Evolutionary conservation across 2,113 vertebrate species (phyloP), one percentile per base, ranked within the genome.

Genomic region (Oxyruncus cristatus): DNA sequence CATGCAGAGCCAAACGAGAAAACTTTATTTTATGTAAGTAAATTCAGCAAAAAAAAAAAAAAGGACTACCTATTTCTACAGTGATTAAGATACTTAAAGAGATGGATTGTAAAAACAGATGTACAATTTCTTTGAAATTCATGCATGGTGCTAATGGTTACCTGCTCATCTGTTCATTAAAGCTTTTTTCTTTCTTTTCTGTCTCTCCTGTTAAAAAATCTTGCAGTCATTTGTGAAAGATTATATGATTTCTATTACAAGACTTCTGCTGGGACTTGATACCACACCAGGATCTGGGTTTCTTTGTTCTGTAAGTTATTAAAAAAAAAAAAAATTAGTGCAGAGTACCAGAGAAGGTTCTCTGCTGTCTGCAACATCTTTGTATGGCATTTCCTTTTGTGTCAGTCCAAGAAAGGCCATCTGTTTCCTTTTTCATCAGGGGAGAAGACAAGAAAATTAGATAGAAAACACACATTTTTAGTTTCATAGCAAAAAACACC

Each of bases 241-340:
- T 92, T 98, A 98, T 85, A 98, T 98, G 98, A 98, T 98, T 95
- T 98, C 98, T 81, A 98, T 98, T 89, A 98, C 98, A 96, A 98
- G 98, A 97, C 98, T 98, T 95, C 98, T 98, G 14, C 91, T 98
- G 93, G 98, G 98, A 94, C 91, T 98, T 95, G 98, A 98, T 93
- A 98, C 98, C 21, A 98, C 98, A 77, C 98, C 98, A 85, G 98
- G 98, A 96, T 98, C 98, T 63, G 98, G 98, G 18, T 98, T 98
- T 98, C 98, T 98, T 92, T 98, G 98, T 95, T 98, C 98, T 47
- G 98, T 98, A 98, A 98, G 98, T 98, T 71, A 56, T 90, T 11
- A 9, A 47, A 63, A 78, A 73, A 37, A 49, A 14, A 46, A 35
- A 39, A 13, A 27, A 83, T 21, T 10, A 63, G 33, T 83, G 63